Evolutionary conservation across 2,888 invertebrate genomes (phyloP), one percentile per base, ranked within the genome.

Genomic region (Molorchus minor): DNA sequence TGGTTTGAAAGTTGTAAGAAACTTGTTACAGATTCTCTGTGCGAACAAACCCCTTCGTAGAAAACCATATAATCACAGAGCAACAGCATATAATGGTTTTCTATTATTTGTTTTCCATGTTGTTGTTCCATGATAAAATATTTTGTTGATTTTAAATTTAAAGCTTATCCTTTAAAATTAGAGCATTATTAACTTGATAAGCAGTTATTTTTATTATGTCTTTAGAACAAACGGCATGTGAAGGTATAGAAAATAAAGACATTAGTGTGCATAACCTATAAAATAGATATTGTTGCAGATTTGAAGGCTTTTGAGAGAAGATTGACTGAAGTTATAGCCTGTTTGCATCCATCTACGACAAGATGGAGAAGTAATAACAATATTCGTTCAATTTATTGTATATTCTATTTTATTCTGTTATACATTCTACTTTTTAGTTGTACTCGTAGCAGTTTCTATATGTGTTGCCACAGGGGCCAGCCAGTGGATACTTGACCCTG

Each of bases 291-390:
- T 69, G 71, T 84, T 83, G 76, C 83, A 93, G 98, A 99, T 86
- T 85, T 99, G 71, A 98, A 98, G 82, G 98, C 98, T 33, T 98
- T 98, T 81, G 98, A 99, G 82, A 87, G 98, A 67, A 88, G 98
- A 53, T 84, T 99, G 17, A 98, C 97, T 0, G 98, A 99, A 85
- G 98, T 98, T 12, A 96, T 99, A 77, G 91, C 94, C 69, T 94
- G 96, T 78, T 87, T 98, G 70, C 94, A 96, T 78, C 98, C 98
- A 29, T 90, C 94, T 43, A 96, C 98, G 51, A 87, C 91, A 72
- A 87, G 96, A 82, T 99, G 98, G 98, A 88, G 97, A 86, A 90
- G 96, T 96, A 86, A 85, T 61, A 36, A 41, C n/a, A n/a, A n/a
- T n/a, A n/a, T n/a, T n/a, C n/a, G n/a, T n/a, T n/a, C n/a, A n/a